These are phyloP conservation scores for Branchinecta lynchi DNA, from an alignment of 1,140 invertebrate species.

Conservation along the genomic window DNA sequence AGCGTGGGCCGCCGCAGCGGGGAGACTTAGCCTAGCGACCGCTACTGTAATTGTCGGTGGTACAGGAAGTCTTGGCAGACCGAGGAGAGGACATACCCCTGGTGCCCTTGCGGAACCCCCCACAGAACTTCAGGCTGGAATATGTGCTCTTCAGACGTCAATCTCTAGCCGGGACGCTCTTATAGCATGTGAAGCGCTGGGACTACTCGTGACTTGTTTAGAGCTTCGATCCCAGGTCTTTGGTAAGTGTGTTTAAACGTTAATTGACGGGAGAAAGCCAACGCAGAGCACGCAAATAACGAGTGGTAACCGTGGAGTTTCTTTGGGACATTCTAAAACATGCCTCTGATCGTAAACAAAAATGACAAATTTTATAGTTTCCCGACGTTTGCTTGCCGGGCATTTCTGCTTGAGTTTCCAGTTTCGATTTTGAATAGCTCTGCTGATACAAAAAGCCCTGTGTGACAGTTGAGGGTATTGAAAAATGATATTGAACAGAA, in stretches of 20 bases:
- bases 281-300: too few species aligned
- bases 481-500: too few species aligned
- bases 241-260: slow-evolving; percentile 19
- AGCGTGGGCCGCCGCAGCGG: slow-evolving; percentile 38
- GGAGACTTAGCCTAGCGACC: slow-evolving; percentile 34
- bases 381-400: too few species aligned
- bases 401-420: too few species aligned
- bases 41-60: slow-evolving; percentile 1
- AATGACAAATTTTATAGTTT: too few species aligned
- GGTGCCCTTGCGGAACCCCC: slow-evolving; percentile 31
- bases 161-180: slow-evolving; percentile 33
- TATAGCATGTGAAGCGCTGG: slow-evolving; percentile 36
- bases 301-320: too few species aligned
- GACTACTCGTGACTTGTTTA: slow-evolving; percentile 37
- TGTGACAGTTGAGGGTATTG: too few species aligned
- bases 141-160: slow-evolving; percentile 33
- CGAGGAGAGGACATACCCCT: not conserved
- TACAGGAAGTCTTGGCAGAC: not conserved
- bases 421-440: too few species aligned
- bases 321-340: too few species aligned
- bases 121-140: slow-evolving; percentile 32
- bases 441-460: too few species aligned
- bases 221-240: slow-evolving; percentile 27
- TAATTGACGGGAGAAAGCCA: too few species aligned
- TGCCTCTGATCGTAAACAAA: too few species aligned